Base-by-base conservation (phyloP, 2,888 invertebrate species). In the Thecophora atra region DNA sequence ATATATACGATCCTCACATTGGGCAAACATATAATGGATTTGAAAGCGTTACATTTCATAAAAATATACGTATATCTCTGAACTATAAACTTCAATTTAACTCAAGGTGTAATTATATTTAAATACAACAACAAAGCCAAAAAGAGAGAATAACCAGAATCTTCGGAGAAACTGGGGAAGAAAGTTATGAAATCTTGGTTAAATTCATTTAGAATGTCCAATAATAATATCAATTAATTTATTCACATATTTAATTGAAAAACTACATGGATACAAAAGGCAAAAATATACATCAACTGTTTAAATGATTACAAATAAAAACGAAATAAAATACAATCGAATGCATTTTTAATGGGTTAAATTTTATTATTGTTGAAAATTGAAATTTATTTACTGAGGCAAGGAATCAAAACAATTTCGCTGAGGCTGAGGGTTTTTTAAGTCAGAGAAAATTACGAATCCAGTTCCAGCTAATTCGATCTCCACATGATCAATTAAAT, bases 241-340 rank as follows among this genome's bases (percentile, higher is more conserved):
- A 63, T 63, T n/a, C 5, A 37, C 42, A 21, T 42, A n/a, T 63
- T 63, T 63, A 63, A 63, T 21, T 63, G 24, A 63, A 11, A 42
- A 54, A 42, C 28, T 28, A 30, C n/a, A 66, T 30, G 42, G 19
- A 63, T 42, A 8, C 19, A 63, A n/a, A 21, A 63, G 42, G 8
- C 17, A 30, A 69, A n/a, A n/a, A 69, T 62, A 69, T 30, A 68
- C 56, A 68, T 44, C 28, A 69, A 60, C 28, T 69, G 69, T 62
- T 69, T 47, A 30, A 69, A 62, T 69, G 60, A 28, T 68, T 54
- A 69, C 44, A 69, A 69, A 6, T 30, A 47, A 69, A 21, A 13
- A 56, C 30, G 17, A 60, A 60, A 60, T n/a, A 60, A 11, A 21
- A 58, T 13, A 3, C 17, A 37, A 28, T 6, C 8, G 8, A 30